Evolutionary conservation across 2,888 invertebrate genomes (phyloP), one percentile per base, ranked within the genome.

Genomic region (Pristionchus japonicus): DNA sequence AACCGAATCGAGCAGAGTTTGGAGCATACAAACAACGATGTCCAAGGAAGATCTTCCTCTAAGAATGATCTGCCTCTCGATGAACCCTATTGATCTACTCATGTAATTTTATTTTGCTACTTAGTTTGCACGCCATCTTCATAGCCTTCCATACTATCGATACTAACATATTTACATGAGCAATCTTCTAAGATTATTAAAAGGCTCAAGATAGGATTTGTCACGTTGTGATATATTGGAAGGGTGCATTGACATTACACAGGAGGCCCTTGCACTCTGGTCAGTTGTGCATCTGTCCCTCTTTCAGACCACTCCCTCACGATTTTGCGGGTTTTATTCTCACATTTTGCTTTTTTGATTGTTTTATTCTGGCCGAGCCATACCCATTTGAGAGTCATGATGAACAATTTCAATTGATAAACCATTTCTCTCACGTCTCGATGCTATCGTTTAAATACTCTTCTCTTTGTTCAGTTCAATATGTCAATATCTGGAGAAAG

Each of bases 381-480:
- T n/a, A 40, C 31, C 31, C 47, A 37, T 57, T 64, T 85, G 86
- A 87, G 80, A 87, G 87, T 11, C 27, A 80, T 87, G 87, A 87
- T 80, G 87, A 87, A 40, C 61, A 80, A 57, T 87, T 87, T n/a
- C 20, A 34, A 67, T 43, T 31, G 61, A 64, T 64, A 87, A 87
- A 64, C 87, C 87, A 87, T 87, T 87, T 87, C 87, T 87, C 77
- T 74, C 82, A 83, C 17, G 9, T 20, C 1, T 47, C 20, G n/a
- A 27, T 49, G 31, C 31, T 34, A 49, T 83, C 82, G 7, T 52
- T 11, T 4, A 20, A 31, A 83, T 52, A 7, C 23, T 34, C 23
- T 4, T 83, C 23, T n/a, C 47, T 83, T 83, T 83, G 82, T 83
- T 52, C 52, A 31, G 20, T 40, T 83, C 82, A 83, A 83, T 52